Evolutionary conservation across 1,140 invertebrate species (phyloP).

Genomic region (Hestina assimilis): DNA sequence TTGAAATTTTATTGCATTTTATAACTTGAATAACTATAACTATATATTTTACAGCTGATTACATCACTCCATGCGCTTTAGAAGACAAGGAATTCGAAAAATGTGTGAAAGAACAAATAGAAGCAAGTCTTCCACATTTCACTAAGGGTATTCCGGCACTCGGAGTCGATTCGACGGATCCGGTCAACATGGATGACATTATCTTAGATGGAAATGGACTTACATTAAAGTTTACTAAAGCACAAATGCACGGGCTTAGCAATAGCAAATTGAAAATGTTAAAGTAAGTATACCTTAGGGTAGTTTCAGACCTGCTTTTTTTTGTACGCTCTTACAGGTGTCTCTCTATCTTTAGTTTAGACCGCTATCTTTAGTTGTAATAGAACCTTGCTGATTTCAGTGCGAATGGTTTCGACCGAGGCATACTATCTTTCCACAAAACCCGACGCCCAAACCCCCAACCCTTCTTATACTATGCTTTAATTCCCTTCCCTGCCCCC

Average conservation of each 20-base stretch:
- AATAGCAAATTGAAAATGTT: conserved; percentile 43
- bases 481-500: no score
- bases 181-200: conserved; percentile 64
- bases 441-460: no score
- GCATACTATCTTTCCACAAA: no score
- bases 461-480: no score
- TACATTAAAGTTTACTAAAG: conserved; percentile 50
- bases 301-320: no score
- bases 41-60: conserved; percentile 71
- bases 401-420: no score
- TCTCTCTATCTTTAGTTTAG: no score
- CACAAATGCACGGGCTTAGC: conserved; percentile 53
- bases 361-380: no score
- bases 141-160: conserved; percentile 72
- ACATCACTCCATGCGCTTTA: conserved; percentile 71
- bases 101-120: conserved; percentile 71
- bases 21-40: background rate
- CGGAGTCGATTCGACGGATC: conserved; percentile 64
- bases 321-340: no score
- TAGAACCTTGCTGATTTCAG: no score
- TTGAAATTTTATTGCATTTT: no score
- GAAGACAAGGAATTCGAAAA: conserved; percentile 58
- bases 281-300: conserved; percentile 57
- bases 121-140: conserved; percentile 61
- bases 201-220: conserved; percentile 56